Evolutionary conservation across 2,888 invertebrate species (phyloP).

Genomic region (Pristionchus japonicus): DNA sequence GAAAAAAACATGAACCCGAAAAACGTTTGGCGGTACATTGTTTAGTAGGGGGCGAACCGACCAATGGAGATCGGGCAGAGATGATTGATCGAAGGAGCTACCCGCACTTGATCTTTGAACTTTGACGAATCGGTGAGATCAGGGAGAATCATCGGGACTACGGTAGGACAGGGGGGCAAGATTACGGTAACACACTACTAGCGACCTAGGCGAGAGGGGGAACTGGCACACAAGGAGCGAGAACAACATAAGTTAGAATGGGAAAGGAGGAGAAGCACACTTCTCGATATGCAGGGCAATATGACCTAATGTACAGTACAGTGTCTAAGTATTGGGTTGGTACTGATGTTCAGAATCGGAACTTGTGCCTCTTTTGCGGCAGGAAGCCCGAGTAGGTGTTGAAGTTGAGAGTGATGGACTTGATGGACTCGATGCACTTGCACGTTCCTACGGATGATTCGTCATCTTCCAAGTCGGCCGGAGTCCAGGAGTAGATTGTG

Average conservation of each 20-base stretch:
- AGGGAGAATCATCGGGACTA: constrained; percentile 7
- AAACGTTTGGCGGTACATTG: not conserved
- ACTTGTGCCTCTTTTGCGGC: constrained; percentile 52
- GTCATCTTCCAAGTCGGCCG: constrained; percentile 50
- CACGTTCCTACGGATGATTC: constrained; percentile 50
- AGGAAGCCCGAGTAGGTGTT: constrained; percentile 54
- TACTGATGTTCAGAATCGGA: not conserved
- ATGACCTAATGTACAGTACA: constrained; percentile 38
- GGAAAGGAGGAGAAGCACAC: not conserved
- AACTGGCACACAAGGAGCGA: not conserved
- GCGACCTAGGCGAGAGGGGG: not conserved
- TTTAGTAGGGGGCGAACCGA: not conserved
- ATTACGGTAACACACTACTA: not conserved
- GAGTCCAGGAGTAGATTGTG: constrained; percentile 50
- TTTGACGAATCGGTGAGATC: constrained; percentile 19
- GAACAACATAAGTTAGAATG: not conserved
- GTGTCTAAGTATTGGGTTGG: not conserved
- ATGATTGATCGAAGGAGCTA: constrained; percentile 17
- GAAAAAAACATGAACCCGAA: not conserved
- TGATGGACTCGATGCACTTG: constrained; percentile 52
- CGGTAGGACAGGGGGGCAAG: not conserved
- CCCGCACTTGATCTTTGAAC: constrained; percentile 4
- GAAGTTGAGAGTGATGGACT: constrained; percentile 50
- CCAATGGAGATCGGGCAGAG: not conserved
- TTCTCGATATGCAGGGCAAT: constrained; percentile 3